phyloP scores from a whole-genome alignment of 2,888 invertebrate species.

The Oscheius sp. region DNA sequence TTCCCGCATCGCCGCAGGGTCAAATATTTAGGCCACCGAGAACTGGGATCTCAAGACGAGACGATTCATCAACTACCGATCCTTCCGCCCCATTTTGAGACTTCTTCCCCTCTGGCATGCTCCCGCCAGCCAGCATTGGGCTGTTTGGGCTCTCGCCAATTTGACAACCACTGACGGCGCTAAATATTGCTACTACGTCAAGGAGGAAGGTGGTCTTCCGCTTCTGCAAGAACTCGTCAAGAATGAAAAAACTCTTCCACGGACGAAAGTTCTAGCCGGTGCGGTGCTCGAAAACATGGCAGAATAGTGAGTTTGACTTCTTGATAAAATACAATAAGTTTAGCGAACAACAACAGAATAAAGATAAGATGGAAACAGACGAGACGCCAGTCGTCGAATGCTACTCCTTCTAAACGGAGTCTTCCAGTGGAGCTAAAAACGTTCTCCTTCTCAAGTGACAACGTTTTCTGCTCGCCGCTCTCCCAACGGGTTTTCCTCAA shows the following conservation, averaged over 20 bases:
- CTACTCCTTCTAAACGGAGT: background rate
- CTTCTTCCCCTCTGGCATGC: conserved; percentile 53
- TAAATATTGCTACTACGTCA: conserved; percentile 84
- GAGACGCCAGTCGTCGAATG: background rate
- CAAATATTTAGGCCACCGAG: conserved; percentile 80
- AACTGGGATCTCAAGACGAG: conserved; percentile 87
- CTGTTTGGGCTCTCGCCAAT: conserved; percentile 95
- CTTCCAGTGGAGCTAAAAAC: background rate
- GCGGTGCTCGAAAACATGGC: conserved; percentile 54
- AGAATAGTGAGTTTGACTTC: conserved; percentile 32
- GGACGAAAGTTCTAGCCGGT: conserved; percentile 44
- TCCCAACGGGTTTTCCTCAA: background rate
- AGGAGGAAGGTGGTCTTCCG: conserved; percentile 84
- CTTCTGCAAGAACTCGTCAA: conserved; percentile 76
- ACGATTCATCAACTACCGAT: conserved; percentile 94
- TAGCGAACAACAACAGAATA: background rate
- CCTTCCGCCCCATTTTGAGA: conserved; percentile 89
- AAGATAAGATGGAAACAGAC: background rate
- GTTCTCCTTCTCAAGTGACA: background rate
- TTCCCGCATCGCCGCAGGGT: background rate
- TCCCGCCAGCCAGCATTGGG: conserved; percentile 79
- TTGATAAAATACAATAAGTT: background rate
- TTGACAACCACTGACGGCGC: conserved; percentile 89
- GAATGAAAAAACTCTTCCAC: conserved; percentile 44
- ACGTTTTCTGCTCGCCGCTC: no score